phyloP scores from a whole-genome alignment of 2,113 vertebrate genomes.

The Morphnarchus princeps region DNA sequence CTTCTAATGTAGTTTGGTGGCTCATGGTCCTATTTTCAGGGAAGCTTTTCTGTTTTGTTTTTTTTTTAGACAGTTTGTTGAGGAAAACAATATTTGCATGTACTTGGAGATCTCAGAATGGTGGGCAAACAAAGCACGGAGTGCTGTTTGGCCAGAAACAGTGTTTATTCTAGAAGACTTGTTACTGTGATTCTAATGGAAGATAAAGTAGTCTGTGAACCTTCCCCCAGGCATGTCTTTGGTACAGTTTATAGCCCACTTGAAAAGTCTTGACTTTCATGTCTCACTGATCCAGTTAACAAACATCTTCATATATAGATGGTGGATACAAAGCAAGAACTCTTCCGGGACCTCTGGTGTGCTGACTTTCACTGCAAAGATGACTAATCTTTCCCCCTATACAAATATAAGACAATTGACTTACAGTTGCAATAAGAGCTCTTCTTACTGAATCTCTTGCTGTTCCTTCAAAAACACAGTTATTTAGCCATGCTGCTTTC shows the following conservation, averaged over 20 bases:
- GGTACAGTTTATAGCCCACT: background rate
- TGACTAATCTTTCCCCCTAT: fast-evolving
- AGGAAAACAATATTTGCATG: background rate
- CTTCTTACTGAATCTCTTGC: background rate
- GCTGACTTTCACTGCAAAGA: background rate
- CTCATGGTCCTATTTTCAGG: background rate
- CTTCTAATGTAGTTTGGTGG: background rate
- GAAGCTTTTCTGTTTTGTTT: background rate
- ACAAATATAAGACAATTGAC: background rate
- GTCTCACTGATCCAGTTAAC: background rate
- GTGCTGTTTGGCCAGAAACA: conserved; percentile 10
- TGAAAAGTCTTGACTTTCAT: background rate
- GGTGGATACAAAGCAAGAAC: background rate
- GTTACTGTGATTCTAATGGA: background rate
- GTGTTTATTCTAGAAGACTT: conserved; percentile 38
- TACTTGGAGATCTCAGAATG: background rate
- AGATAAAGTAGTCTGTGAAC: conserved; percentile 12
- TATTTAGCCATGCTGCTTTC: background rate
- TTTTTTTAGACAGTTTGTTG: background rate
- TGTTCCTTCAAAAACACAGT: background rate
- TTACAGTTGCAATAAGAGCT: background rate
- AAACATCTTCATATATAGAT: background rate
- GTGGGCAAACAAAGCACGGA: background rate
- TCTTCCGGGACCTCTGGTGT: background rate
- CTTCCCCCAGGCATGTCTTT: background rate